Conservation (phyloP, 2,113 vertebrate genomes). For the Labrus mixtus region DNA sequence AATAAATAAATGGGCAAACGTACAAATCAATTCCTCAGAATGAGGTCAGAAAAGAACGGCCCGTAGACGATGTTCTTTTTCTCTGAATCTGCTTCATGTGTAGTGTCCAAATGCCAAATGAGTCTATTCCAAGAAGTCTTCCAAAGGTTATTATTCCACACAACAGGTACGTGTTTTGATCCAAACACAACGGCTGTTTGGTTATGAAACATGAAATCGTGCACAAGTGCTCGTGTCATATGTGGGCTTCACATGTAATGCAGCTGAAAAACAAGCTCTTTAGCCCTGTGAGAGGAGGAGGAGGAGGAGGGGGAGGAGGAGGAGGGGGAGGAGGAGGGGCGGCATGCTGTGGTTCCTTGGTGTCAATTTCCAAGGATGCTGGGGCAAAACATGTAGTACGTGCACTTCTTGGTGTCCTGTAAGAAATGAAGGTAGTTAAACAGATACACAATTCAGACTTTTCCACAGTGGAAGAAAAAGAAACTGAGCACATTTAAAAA, state of each 20-base stretch:
- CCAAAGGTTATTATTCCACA: constrained; percentile 64
- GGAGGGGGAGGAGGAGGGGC: too few relatives aligned
- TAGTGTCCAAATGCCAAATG: constrained; percentile 53
- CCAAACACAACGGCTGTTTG: constrained; percentile 80
- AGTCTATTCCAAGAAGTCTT: constrained; percentile 71
- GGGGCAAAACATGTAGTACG: background rate
- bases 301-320: too few relatives aligned
- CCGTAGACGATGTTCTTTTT: constrained; percentile 20
- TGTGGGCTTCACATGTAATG: constrained; percentile 52
- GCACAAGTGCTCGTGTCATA: constrained; percentile 46
- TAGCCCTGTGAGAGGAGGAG: background rate
- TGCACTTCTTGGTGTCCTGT: background rate
- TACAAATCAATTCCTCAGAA: background rate
- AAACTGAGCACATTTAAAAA: too few relatives aligned
- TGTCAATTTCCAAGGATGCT: constrained; percentile 41
- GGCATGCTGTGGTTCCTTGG: background rate
- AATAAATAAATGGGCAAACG: too few relatives aligned
- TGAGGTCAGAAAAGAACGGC: constrained; percentile 5
- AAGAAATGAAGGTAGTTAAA: background rate
- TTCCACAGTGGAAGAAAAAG: too few relatives aligned
- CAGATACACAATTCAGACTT: background rate
- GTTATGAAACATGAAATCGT: constrained; percentile 73
- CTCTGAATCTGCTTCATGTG: constrained; percentile 41
- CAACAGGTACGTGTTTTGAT: constrained; percentile 77
- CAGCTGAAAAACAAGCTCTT: constrained; percentile 48